Evolutionary conservation across 2,888 invertebrate species (phyloP), one percentile per base, ranked within the genome.

Genomic region (Calliphora vomitoria): DNA sequence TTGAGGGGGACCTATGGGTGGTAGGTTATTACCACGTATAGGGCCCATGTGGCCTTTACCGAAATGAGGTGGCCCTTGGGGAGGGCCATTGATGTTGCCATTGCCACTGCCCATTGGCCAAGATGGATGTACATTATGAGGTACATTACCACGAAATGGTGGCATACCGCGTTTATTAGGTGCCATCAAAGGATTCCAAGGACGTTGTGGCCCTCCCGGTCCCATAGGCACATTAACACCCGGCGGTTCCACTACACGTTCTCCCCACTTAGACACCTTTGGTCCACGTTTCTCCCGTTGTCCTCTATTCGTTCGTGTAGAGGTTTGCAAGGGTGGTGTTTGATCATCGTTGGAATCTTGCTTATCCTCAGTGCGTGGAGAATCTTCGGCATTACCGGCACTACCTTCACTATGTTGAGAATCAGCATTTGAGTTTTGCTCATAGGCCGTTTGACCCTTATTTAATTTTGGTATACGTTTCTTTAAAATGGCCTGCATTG

Each of bases 381-480:
- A 89, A 35, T 86, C 89, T 64, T 89, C 90, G 0, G 69, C 78
- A 75, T 80, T 89, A 5, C 74, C 58, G 35, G 20, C 88, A 8
- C 53, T 58, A 11, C 53, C 69, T 20, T 91, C 92, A 55, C 47
- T 72, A 31, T 41, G 53, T 6, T 72, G 69, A 13, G 80, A 64
- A 38, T 83, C 82, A 5, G 47, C 8, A 68, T 60, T 82, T 4
- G 47, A 1, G 10, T 69, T 82, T 64, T 69, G 90, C 35, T 92
- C 92, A 79, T 89, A 90, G 15, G 58, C 86, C 18, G 60, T 89
- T 90, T 84, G 88, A 50, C 82, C 85, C 71, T 90, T 91, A 31
- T 84, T 41, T 83, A 93, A 83, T 8, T 94, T 95, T 0, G 95
- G 95, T 84, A 94, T 95, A n/a, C 93, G 89, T 83, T 92, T 93